Evolutionary conservation across 2,888 invertebrate genomes (phyloP).

Genomic region (Lasioglossum zephyrum): DNA sequence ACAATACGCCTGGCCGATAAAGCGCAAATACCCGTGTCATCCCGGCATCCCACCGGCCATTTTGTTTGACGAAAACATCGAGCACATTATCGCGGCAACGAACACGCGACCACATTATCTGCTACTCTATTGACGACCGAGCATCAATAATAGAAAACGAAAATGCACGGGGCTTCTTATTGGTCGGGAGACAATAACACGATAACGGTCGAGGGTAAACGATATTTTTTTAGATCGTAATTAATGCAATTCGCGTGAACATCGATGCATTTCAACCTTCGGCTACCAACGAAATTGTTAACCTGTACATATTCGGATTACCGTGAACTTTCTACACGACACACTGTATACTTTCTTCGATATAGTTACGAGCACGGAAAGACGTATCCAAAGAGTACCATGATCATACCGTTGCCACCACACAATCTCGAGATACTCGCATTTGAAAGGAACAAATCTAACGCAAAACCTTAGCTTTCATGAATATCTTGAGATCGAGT

Average conservation of each 20-base stretch:
- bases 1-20: constrained; percentile 64
- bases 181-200: constrained; percentile 46
- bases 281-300: too few relatives aligned
- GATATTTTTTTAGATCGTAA: constrained; percentile 16
- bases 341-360: background rate
- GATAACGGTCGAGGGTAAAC: constrained; percentile 21
- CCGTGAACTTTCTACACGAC: background rate
- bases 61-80: constrained; percentile 57
- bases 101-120: constrained; percentile 53
- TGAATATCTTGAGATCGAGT: background rate
- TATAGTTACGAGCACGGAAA: background rate
- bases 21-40: constrained; percentile 56
- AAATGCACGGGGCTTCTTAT: constrained; percentile 46
- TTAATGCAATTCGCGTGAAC: background rate
- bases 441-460: background rate
- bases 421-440: background rate
- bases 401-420: background rate
- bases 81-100: constrained; percentile 46
- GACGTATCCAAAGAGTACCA: background rate
- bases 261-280: background rate
- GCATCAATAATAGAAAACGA: constrained; percentile 47
- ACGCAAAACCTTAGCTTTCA: too few relatives aligned
- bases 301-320: too few relatives aligned
- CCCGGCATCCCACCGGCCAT: constrained; percentile 26
- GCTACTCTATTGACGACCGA: constrained; percentile 57